phyloP scores from a whole-genome alignment of 2,113 vertebrate genomes.

The Pyrgilauda ruficollis region DNA sequence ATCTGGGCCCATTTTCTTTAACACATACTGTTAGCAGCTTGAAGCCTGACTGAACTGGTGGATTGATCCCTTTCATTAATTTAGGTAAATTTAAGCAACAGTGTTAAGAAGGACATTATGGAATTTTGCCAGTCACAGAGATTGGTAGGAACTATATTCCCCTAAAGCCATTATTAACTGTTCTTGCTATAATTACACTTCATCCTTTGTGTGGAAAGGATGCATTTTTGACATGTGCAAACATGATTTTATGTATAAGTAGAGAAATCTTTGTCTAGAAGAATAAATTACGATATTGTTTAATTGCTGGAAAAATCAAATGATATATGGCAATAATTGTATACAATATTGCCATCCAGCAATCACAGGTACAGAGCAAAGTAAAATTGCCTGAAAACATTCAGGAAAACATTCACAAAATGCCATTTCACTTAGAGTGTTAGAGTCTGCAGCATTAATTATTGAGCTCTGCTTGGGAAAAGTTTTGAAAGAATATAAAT shows the following conservation, averaged over 20 bases:
- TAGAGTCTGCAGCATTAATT: neutral
- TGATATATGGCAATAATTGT: neutral
- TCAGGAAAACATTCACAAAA: neutral
- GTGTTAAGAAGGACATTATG: neutral
- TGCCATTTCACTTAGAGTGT: neutral
- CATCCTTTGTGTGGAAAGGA: neutral
- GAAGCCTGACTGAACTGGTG: neutral
- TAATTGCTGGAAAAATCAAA: neutral
- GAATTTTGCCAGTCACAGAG: neutral
- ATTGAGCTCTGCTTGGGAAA: neutral
- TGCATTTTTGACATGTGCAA: neutral
- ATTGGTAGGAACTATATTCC: neutral
- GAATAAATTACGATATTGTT: neutral
- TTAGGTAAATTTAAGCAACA: neutral
- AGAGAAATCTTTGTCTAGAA: neutral
- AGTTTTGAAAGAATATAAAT: constrained; percentile 17
- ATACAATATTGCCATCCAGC: neutral
- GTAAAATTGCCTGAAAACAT: neutral
- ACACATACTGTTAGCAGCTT: neutral
- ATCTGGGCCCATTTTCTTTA: neutral
- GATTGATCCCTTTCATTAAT: neutral
- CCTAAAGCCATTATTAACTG: neutral
- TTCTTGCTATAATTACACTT: neutral
- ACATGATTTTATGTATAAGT: neutral
- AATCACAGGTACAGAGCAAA: neutral